Evolutionary conservation across 2,797 vertebrate genomes (phyloP), one percentile per base, ranked within the genome.

Genomic region (Fratercula arctica): DNA sequence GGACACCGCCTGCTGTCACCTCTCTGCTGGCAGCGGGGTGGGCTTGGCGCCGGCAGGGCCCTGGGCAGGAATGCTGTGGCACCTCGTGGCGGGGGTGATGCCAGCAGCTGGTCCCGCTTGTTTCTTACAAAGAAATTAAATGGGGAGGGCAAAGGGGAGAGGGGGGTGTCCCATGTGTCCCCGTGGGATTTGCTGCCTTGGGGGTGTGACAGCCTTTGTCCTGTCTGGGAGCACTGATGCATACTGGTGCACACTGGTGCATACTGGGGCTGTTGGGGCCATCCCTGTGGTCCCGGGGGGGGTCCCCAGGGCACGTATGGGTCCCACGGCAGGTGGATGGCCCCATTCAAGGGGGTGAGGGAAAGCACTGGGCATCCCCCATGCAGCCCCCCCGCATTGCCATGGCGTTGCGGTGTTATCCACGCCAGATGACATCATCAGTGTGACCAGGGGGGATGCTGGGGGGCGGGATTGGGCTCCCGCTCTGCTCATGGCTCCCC

Each of bases 351-450:
- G 41, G 51, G 33, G 14, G 2, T 20, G 64, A 54, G 61, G 83
- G 24, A 46, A 85, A 84, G 37, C 13, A 25, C 95, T 93, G 54
- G 97, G 92, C 97, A 97, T 97, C 98, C 97, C 97, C 93, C 90
- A 97, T 94, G 97, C 97, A 96, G 97, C 96, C 96, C 97, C 97
- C 93, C 26, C 7, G 16, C 0, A 16, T 97, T 97, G 97, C 98
- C 98, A 91, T 97, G 96, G 98, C 88, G 85, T 97, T 92, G 82
- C 91, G 79, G 94, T 95, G 97, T 98, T 97, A 97, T 98, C 97
- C 60, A 87, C 59, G 87, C 89, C 91, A 57, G 61, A 96, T 97
- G 98, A 97, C 84, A 89, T 97, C 97, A 97, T 95, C 85, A 63
- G 93, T 57, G 59, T 95, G 85, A 41, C 12, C 1, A 1, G 6